Base-by-base conservation (phyloP, 1,140 invertebrate genomes). In the Helicoverpa zea region DNA sequence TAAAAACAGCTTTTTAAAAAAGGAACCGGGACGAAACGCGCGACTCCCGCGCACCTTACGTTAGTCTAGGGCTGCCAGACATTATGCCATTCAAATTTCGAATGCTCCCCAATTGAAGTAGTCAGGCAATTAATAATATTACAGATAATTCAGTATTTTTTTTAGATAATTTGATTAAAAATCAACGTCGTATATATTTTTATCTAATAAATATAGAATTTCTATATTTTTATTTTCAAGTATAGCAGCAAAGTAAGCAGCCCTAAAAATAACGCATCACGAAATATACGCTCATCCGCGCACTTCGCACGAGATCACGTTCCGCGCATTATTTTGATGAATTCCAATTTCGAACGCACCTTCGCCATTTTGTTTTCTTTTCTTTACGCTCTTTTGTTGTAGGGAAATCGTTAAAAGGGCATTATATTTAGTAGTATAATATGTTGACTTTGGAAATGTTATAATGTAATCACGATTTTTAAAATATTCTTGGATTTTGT, bases 261-360 rank as follows among this genome's bases (percentile, higher is more conserved):
- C 76, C 76, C 76, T 79, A 58, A 12, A 35, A 13, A 61, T 43
- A 88, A 90, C 83, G 82, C 82, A 82, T 84, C 79, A 88, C 86
- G 81, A 87, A 85, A 89, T 88, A 89, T 87, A 89, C 85, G 86
- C 78, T 92, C 87, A 92, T 93, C 92, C 90, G 73, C 49, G 76
- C 74, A 88, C 84, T 84, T 83, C 78, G 84, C 83, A 75, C 84
- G 86, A 86, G 84, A 90, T 93, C 91, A 93, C 91, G 91, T 92
- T 92, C 90, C 87, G 74, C 84, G 84, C 88, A 91, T 93, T 92
- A 91, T 88, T 91, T 88, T 91, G 90, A 93, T 89, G 87, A 87
- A 90, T 93, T 89, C 86, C 83, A 89, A 89, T 88, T 85, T 88
- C 83, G 84, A 89, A 87, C 76, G 80, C 81, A 83, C 78, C 52